Evolutionary conservation across 2,888 invertebrate species (phyloP), one percentile per base, ranked within the genome.

Genomic region (Uloborus plumipes): DNA sequence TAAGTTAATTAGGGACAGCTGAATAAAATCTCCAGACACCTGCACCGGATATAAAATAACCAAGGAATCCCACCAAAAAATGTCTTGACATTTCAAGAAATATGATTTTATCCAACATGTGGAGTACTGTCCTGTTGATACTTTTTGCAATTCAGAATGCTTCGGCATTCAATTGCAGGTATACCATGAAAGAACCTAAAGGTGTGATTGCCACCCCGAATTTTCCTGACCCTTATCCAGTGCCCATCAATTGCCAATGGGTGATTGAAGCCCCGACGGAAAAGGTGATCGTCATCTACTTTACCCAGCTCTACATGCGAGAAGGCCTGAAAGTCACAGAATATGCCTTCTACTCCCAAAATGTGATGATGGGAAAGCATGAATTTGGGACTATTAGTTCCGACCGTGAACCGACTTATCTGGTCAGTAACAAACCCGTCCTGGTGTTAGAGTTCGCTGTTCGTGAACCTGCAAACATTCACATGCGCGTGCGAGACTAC

Each of bases 241-340:
- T 94, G 61, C 97, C 97, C n/a, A 93, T 96, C 84, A 92, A 92
- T 86, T 96, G 96, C 89, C 92, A 93, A 86, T 97, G 96, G 96
- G 92, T 96, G 82, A 94, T 97, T 88, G 94, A 95, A 87, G 93
- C 94, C 20, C 88, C 88, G 0, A 86, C 87, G 1, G 87, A 87
- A 26, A 87, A 88, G 50, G 93, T 94, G 85, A 95, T 96, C 87
- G 92, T 94, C 85, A 92, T 96, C 85, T 96, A 96, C 88, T 92
- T 97, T 86, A 96, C 95, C 1, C 96, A 97, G 88, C 92, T 95
- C 87, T 97, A 94, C 90, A 94, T 95, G 84, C 86, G 87, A 31
- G 87, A 87, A 67, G 86, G 86, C 2, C 62, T 86, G 6, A 76
- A 61, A 15, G 85, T 85, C 14, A 84, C 83, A 1, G 88, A 88